Percentiles rank a stretch among this genome's conserved stretches.
Conservation (phyloP, 1,140 invertebrate genomes). For the Drosophila ercepeae region DNA sequence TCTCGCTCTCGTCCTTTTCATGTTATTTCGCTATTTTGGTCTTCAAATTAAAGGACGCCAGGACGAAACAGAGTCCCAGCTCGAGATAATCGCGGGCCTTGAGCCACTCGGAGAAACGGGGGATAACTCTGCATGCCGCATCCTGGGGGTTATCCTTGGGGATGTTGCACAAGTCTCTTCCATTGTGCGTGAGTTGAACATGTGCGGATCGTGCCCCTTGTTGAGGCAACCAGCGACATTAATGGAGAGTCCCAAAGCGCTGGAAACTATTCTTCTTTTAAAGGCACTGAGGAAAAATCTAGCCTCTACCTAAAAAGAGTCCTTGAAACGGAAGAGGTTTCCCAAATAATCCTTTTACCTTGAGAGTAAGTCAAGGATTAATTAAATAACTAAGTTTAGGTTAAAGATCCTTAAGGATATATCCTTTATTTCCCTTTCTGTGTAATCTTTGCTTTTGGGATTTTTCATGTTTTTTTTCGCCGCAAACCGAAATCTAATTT, state of each 20-base stretch:
- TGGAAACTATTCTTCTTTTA: not conserved
- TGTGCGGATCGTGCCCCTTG: constrained; percentile 42
- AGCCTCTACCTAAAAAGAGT: no score
- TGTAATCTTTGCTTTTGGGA: not conserved
- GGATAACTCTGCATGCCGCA: not conserved
- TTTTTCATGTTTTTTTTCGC: constrained; percentile 25
- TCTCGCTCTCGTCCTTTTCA: constrained; percentile 13
- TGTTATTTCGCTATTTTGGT: constrained; percentile 42
- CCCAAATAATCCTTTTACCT: no score
- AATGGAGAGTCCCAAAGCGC: constrained; percentile 12
- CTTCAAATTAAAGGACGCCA: constrained; percentile 45
- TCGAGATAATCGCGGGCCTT: constrained; percentile 43
- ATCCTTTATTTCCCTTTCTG: not conserved
- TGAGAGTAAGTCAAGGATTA: no score
- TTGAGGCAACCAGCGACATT: constrained; percentile 26
- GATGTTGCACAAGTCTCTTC: not conserved
- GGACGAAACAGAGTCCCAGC: not conserved
- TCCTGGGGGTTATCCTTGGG: not conserved
- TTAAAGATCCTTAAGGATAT: no score
- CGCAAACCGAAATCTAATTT: constrained; percentile 76
- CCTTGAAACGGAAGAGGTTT: no score
- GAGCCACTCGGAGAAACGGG: constrained; percentile 6
- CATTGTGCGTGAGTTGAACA: constrained; percentile 41
- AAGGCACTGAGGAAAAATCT: not conserved
- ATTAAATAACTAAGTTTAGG: no score